phyloP scores from a whole-genome alignment of 2,888 invertebrate species.

The Hirtodrosophila alboralis region DNA sequence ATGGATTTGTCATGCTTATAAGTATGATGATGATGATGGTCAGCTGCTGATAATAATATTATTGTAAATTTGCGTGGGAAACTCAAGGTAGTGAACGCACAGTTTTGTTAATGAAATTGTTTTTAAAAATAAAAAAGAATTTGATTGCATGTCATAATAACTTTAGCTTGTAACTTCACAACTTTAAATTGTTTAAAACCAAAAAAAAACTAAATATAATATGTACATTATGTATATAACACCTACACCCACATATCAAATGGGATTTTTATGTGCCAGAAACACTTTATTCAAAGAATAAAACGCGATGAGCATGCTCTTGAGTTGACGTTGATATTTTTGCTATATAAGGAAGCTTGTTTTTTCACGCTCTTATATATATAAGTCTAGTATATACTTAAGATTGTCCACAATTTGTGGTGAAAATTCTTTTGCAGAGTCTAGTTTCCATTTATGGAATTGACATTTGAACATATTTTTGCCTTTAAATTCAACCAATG shows the following conservation, averaged over 20 bases:
- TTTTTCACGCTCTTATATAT: slow-evolving; percentile 9
- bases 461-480: slow-evolving; percentile 19
- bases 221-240: slow-evolving; percentile 1
- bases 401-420: slow-evolving; percentile 11
- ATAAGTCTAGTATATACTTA: background rate
- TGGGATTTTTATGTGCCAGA: slow-evolving; percentile 12
- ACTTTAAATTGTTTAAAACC: background rate
- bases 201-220: no score
- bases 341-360: slow-evolving; percentile 36
- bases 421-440: slow-evolving; percentile 38
- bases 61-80: background rate
- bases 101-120: slow-evolving; percentile 1
- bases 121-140: background rate
- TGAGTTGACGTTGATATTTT: slow-evolving; percentile 28
- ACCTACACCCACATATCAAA: slow-evolving; percentile 7
- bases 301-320: slow-evolving; percentile 12
- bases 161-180: no score
- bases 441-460: slow-evolving; percentile 47
- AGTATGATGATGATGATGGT: slow-evolving; percentile 18
- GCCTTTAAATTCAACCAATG: background rate
- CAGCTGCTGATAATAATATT: slow-evolving; percentile 22
- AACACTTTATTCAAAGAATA: slow-evolving; percentile 10
- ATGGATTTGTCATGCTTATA: background rate
- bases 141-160: slow-evolving; percentile 1
- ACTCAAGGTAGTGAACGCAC: slow-evolving; percentile 1